Percentiles rank a stretch among this genome's conserved stretches.
These are phyloP conservation scores for Limulus polyphemus DNA, from an alignment of 2,888 invertebrate species.

Conservation along the genomic window DNA sequence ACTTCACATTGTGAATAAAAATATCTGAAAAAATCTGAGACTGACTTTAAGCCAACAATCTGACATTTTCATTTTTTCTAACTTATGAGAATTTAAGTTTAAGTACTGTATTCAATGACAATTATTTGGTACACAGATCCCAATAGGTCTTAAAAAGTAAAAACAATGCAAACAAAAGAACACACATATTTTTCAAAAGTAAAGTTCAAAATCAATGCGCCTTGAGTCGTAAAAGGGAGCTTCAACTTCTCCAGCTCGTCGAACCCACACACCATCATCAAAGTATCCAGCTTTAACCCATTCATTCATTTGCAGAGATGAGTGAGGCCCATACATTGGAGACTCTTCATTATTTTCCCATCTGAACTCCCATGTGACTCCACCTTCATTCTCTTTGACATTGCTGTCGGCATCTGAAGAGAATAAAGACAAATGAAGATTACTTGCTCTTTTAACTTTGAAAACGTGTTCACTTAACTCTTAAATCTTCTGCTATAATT, in stretches of 20 bases:
- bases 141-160: too few relatives aligned
- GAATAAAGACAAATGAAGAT: background rate
- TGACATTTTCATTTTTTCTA: too few relatives aligned
- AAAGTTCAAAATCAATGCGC: conserved; percentile 86
- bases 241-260: conserved; percentile 57
- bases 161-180: too few relatives aligned
- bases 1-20: too few relatives aligned
- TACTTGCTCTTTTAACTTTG: too few relatives aligned
- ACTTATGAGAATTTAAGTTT: too few relatives aligned
- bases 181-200: conserved; percentile 45
- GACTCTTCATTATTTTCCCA: conserved; percentile 62
- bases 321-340: conserved; percentile 69
- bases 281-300: conserved; percentile 78
- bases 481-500: too few relatives aligned
- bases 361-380: conserved; percentile 78
- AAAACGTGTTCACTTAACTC: too few relatives aligned
- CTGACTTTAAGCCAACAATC: too few relatives aligned
- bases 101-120: too few relatives aligned
- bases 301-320: conserved; percentile 71
- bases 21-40: too few relatives aligned
- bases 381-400: conserved; percentile 16
- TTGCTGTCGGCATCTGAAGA: conserved; percentile 1
- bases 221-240: conserved; percentile 71
- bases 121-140: too few relatives aligned
- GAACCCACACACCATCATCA: conserved; percentile 62